Evolutionary conservation across 2,888 invertebrate genomes (phyloP), one percentile per base, ranked within the genome.

Genomic region (Sylvicola cinctus): DNA sequence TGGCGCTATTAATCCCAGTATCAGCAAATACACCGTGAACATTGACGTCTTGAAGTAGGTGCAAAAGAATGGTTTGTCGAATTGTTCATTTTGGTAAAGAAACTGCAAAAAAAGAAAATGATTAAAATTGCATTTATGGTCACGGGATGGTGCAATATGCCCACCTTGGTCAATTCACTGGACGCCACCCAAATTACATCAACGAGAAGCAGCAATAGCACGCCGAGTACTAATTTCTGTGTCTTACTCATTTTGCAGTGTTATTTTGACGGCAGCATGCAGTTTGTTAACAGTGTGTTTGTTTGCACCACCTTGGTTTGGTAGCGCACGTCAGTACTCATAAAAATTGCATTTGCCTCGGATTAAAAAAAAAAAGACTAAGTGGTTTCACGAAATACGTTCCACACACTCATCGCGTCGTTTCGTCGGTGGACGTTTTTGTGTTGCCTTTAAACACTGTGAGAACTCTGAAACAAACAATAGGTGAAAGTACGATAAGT

Each of bases 111-210:
- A 50, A 49, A 49, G 46, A 33, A 41, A 41, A 34, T 33, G 4
- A 32, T 13, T 25, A 13, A 28, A 33, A 25, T 11, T 25, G 8
- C 8, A 25, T 12, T 29, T 11, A 11, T 29, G 14, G 8, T 13
- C 8, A 29, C 29, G 7, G 14, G 35, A 29, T 25, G 32, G 29
- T 17, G 14, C 12, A 13, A 35, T 34, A n/a, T n/a, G 30, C 28
- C 58, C 62, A 93, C 93, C 74, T 88, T 83, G 39, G 90, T 88
- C 39, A 95, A 63, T 63, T 95, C 91, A 27, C 88, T 84, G 33
- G 91, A 93, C 35, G 83, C 75, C 35, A 95, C 93, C 93, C 95
- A 95, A 48, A 96, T 75, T 38, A 93, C 65, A 61, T 93, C 90
- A 44, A 95, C 93, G 47, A 93, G 61, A 43, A 95, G 58, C 41